Conservation (phyloP, 2,888 invertebrate species). For the Choreutis nemorana region DNA sequence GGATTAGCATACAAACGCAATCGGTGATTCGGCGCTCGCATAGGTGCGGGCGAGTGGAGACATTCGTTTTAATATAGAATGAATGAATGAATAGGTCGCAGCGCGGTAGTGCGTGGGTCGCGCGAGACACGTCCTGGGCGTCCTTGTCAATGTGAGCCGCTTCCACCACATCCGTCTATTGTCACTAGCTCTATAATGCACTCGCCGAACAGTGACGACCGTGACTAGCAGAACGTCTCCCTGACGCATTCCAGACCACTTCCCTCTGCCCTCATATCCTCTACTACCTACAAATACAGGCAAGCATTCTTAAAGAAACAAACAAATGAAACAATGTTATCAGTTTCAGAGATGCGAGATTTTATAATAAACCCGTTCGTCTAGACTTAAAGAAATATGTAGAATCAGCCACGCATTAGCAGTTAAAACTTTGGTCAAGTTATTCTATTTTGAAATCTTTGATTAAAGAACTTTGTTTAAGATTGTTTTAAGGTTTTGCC, state of each 20-base stretch:
- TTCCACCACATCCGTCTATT: conserved; percentile 66
- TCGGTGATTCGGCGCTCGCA: conserved; percentile 42
- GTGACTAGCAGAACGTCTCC: conserved; percentile 31
- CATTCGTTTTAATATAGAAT: conserved; percentile 64
- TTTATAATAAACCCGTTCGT: too few species aligned
- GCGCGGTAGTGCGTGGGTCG: conserved; percentile 52
- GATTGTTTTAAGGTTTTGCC: too few species aligned
- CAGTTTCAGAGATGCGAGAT: too few species aligned
- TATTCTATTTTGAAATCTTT: too few species aligned
- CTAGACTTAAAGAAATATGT: too few species aligned
- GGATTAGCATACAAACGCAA: conserved; percentile 64
- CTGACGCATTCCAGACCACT: conserved; percentile 17
- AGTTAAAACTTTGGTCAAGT: too few species aligned
- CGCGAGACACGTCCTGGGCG: conserved; percentile 62
- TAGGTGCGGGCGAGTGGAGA: conserved; percentile 56
- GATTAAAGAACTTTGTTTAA: too few species aligned
- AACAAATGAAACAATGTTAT: too few species aligned
- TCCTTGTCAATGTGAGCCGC: conserved; percentile 67
- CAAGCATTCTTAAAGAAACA: too few species aligned
- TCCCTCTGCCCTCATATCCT: too few species aligned
- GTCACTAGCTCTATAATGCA: conserved; percentile 59
- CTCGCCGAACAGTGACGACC: conserved; percentile 46
- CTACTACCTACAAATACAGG: too few species aligned
- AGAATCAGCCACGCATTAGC: too few species aligned
- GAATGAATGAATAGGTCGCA: conserved; percentile 62